phyloP scores from a whole-genome alignment of 2,113 vertebrate genomes.

The Phylloscopus trochilus region DNA sequence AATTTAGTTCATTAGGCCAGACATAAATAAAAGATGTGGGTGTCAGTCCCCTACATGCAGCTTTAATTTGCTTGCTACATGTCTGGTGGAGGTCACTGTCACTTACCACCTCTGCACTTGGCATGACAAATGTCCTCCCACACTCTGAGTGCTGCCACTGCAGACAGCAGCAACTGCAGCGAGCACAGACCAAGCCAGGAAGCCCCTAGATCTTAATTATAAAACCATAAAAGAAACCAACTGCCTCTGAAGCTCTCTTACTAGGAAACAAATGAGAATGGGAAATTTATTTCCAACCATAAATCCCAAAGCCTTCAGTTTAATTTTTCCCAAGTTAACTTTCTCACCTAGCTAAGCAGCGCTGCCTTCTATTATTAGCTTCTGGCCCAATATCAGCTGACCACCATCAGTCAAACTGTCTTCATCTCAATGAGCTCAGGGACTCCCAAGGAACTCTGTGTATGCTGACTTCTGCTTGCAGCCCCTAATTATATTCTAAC shows the following conservation, averaged over 20 bases:
- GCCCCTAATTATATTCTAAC: slow-evolving; percentile 77
- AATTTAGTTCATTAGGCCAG: background rate
- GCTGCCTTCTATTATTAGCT: slow-evolving; percentile 73
- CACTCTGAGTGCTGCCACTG: background rate
- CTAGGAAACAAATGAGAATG: slow-evolving; percentile 71
- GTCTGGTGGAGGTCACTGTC: slow-evolving; percentile 31
- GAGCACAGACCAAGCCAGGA: slow-evolving; percentile 30
- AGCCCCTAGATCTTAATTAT: slow-evolving; percentile 70
- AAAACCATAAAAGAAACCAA: slow-evolving; percentile 59
- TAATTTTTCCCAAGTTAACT: slow-evolving; percentile 73
- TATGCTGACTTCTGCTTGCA: slow-evolving; percentile 62
- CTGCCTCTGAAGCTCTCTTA: slow-evolving; percentile 68
- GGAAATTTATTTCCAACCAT: slow-evolving; percentile 66
- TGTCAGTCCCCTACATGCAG: background rate
- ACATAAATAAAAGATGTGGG: background rate
- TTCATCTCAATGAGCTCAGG: slow-evolving; percentile 71
- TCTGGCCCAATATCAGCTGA: slow-evolving; percentile 65
- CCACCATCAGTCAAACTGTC: slow-evolving; percentile 69
- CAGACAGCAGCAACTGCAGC: slow-evolving; percentile 4
- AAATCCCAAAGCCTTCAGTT: slow-evolving; percentile 72
- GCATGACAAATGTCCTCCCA: slow-evolving; percentile 38
- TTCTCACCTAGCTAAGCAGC: slow-evolving; percentile 74
- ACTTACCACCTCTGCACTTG: slow-evolving; percentile 26
- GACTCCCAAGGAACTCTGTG: slow-evolving; percentile 64
- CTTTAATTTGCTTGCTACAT: slow-evolving; percentile 24